Percentiles rank a stretch among this genome's conserved stretches.
These are phyloP conservation scores for Telenomus remus DNA, from an alignment of 1,140 invertebrate species.

Conservation along the genomic window DNA sequence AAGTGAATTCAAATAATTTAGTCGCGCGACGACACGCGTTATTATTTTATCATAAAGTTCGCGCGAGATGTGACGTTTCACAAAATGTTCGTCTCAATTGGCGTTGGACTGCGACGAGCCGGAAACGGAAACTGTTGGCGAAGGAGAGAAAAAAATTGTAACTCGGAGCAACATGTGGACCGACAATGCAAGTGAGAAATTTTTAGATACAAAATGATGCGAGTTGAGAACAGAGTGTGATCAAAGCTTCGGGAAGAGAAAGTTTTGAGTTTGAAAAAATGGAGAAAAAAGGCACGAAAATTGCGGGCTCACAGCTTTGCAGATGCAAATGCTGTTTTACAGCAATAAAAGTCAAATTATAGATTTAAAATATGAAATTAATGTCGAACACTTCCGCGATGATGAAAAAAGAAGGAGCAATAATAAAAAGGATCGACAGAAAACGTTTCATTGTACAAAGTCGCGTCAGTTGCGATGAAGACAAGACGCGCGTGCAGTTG, in stretches of 20 bases:
- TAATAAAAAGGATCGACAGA: conserved; percentile 54
- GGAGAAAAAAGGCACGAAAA: conserved; percentile 21
- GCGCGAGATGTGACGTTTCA: too few relatives aligned
- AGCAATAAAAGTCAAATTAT: conserved; percentile 70
- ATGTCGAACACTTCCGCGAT: conserved; percentile 61
- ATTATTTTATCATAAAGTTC: conserved; percentile 29
- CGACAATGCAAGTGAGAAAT: conserved; percentile 56
- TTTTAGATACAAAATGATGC: conserved; percentile 50
- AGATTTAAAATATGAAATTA: conserved; percentile 69
- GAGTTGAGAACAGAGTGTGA: conserved; percentile 39
- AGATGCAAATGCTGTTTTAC: conserved; percentile 63
- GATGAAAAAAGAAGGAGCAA: conserved; percentile 50
- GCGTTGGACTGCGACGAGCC: conserved; percentile 4
- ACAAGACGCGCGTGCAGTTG: conserved; percentile 66
- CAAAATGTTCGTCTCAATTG: too few relatives aligned
- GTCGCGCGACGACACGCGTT: conserved; percentile 12
- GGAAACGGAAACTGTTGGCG: conserved; percentile 51
- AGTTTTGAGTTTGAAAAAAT: conserved; percentile 58
- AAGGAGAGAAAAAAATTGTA: conserved; percentile 53
- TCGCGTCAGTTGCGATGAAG: conserved; percentile 70
- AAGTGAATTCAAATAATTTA: conserved; percentile 42
- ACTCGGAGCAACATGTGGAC: conserved; percentile 54
- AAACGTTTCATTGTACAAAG: conserved; percentile 68
- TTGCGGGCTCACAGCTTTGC: conserved; percentile 56
- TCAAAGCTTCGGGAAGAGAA: conserved; percentile 63